phyloP scores from a whole-genome alignment of 1,140 invertebrate species.

The Scaptomyza hsui region DNA sequence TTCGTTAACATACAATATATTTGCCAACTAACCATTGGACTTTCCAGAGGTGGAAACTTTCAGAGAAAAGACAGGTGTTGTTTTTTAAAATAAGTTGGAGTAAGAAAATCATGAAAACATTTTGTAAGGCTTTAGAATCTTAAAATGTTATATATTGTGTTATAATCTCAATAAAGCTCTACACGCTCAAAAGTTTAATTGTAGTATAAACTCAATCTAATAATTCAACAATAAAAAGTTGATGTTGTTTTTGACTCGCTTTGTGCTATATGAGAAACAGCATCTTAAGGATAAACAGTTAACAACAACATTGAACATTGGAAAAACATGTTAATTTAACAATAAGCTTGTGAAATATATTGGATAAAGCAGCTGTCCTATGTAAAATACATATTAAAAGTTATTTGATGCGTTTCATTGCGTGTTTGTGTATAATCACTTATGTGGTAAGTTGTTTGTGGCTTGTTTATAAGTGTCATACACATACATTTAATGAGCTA shows the following conservation, averaged over 20 bases:
- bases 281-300: background rate
- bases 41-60: background rate
- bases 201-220: background rate
- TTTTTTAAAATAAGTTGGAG: too few relatives aligned
- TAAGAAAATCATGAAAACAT: too few relatives aligned
- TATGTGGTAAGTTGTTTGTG: constrained; percentile 1
- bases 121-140: too few relatives aligned
- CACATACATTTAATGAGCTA: constrained; percentile 3
- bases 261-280: background rate
- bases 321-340: background rate
- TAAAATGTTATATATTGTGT: too few relatives aligned
- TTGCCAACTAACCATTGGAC: background rate
- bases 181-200: too few relatives aligned
- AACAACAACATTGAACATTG: background rate
- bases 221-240: background rate
- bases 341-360: background rate
- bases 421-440: background rate
- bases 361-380: background rate
- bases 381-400: background rate
- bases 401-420: background rate
- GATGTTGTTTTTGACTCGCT: background rate
- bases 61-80: background rate
- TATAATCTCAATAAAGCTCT: too few relatives aligned
- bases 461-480: background rate
- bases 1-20: background rate